These are phyloP conservation scores for Campoletis raptor DNA, from an alignment of 2,888 invertebrate species.

Conservation along the genomic window DNA sequence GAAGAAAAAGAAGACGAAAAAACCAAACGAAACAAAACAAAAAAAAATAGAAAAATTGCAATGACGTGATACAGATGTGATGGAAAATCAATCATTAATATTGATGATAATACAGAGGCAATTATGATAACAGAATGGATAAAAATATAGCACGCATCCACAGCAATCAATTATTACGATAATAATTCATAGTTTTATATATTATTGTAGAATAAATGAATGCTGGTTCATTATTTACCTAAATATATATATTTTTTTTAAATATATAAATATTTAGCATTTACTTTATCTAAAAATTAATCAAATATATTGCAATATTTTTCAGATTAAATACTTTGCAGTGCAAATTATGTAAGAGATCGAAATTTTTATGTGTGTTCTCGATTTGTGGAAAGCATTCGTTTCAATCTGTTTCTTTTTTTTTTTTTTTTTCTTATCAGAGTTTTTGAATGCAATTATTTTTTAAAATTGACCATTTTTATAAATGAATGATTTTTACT, in stretches of 20 bases:
- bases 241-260: conserved; percentile 36
- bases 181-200: conserved; percentile 54
- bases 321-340: conserved; percentile 57
- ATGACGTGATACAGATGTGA: conserved; percentile 31
- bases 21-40: background rate
- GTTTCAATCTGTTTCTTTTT: background rate
- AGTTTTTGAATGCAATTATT: background rate
- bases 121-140: conserved; percentile 67
- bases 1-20: background rate
- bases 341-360: conserved; percentile 56
- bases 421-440: background rate
- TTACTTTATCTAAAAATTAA: conserved; percentile 34
- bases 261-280: conserved; percentile 11
- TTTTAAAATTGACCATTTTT: too few species aligned
- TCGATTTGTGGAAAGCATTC: conserved; percentile 43
- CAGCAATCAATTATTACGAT: conserved; percentile 68
- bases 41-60: conserved; percentile 23
- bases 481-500: too few species aligned
- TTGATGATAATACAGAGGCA: conserved; percentile 66
- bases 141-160: conserved; percentile 70
- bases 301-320: conserved; percentile 34
- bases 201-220: conserved; percentile 54
- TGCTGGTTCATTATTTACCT: conserved; percentile 31
- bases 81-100: conserved; percentile 56
- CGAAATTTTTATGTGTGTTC: conserved; percentile 35